phyloP scores from a whole-genome alignment of 92 coral and sea anemone species.

The Phymanthus crucifer region DNA sequence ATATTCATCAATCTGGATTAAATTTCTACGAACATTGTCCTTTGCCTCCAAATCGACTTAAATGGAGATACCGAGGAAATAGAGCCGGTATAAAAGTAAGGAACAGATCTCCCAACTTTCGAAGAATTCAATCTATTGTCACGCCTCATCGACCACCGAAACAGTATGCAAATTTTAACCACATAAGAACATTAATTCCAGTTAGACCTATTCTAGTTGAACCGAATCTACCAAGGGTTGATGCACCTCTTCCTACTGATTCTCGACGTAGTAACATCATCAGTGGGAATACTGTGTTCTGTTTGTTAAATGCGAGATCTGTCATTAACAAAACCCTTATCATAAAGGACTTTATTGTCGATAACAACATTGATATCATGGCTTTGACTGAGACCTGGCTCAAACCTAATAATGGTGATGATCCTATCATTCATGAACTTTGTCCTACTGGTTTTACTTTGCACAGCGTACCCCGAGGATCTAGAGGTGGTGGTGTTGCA shows the following conservation, averaged over 20 bases:
- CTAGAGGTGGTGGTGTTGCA: constrained; percentile 52
- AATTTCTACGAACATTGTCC: neutral
- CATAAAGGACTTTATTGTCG: too few species aligned
- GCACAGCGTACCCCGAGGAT: constrained; percentile 32
- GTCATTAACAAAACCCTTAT: too few species aligned
- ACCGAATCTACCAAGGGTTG: neutral
- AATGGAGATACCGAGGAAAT: neutral
- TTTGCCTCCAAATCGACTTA: neutral
- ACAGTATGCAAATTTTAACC: neutral
- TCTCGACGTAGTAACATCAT: neutral
- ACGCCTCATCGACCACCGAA: neutral
- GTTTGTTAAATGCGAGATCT: too few species aligned
- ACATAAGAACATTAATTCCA: neutral
- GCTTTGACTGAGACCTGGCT: constrained; percentile 48
- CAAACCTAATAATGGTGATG: constrained; percentile 18
- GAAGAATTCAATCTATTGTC: neutral
- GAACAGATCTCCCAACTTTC: neutral
- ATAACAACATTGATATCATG: constrained; percentile 4
- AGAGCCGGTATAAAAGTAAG: neutral
- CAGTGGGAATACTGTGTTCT: too few species aligned
- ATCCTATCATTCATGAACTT: constrained; percentile 29
- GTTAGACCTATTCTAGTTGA: neutral
- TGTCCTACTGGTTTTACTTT: constrained; percentile 46
- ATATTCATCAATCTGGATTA: neutral
- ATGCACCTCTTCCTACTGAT: neutral